These are phyloP conservation scores for Stomorhina lunata DNA, from an alignment of 2,888 invertebrate genomes.

Conservation along the genomic window DNA sequence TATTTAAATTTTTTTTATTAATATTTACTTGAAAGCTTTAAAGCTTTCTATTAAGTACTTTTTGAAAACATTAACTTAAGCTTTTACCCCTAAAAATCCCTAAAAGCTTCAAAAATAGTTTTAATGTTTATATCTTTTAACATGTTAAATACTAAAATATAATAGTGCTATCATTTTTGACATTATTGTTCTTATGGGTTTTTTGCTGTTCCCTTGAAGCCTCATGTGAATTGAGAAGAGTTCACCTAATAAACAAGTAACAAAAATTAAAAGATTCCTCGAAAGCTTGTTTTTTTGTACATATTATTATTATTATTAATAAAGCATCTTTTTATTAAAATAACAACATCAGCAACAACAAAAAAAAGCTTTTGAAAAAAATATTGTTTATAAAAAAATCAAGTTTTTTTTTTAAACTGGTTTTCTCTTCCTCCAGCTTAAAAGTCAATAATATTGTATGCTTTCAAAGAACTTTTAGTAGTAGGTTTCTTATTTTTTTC, in stretches of 20 bases:
- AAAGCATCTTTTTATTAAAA: constrained; percentile 71
- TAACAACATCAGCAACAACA: constrained; percentile 17
- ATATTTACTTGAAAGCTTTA: no score
- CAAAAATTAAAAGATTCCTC: constrained; percentile 76
- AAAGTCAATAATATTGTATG: constrained; percentile 61
- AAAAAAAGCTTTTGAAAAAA: neutral
- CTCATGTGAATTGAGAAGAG: constrained; percentile 37
- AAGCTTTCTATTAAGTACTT: no score
- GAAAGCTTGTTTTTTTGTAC: constrained; percentile 43
- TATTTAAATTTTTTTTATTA: no score
- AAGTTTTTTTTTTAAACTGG: constrained; percentile 73
- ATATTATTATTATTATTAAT: constrained; percentile 62
- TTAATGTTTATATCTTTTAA: no score
- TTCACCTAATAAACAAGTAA: constrained; percentile 64
- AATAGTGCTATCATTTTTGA: neutral
- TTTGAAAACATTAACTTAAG: no score
- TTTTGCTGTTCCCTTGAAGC: constrained; percentile 39
- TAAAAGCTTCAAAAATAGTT: no score
- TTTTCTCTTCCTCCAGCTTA: constrained; percentile 69
- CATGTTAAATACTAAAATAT: no score
- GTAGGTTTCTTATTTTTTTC: constrained; percentile 48
- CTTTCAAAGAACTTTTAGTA: constrained; percentile 53
- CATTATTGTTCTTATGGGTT: constrained; percentile 2
- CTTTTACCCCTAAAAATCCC: no score
- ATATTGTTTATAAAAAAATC: constrained; percentile 66